Evolutionary conservation across 1,140 invertebrate genomes (phyloP).

Genomic region (Drusus annulatus): DNA sequence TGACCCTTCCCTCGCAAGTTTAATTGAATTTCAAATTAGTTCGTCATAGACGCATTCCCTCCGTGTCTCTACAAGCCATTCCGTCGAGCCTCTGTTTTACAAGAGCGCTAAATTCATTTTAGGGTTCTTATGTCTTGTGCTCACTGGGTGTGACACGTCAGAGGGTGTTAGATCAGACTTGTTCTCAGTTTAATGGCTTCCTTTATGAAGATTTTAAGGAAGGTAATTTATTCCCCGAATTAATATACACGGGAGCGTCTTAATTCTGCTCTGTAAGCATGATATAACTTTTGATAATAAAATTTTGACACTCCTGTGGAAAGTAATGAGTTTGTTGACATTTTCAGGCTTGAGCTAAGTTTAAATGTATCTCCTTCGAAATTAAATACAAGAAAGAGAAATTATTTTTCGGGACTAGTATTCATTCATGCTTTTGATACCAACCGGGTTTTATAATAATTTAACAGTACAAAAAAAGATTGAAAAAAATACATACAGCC

Average conservation of each 20-base stretch:
- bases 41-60: conserved; percentile 54
- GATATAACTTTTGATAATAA: too few relatives aligned
- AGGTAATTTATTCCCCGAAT: conserved; percentile 29
- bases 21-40: conserved; percentile 60
- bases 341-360: too few relatives aligned
- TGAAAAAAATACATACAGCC: too few relatives aligned
- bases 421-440: too few relatives aligned
- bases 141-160: conserved; percentile 20
- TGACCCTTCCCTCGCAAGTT: conserved; percentile 49
- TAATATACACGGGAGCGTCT: conserved; percentile 5
- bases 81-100: conserved; percentile 18
- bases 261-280: neutral
- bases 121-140: conserved; percentile 23
- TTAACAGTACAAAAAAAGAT: too few relatives aligned
- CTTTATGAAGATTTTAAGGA: conserved; percentile 27
- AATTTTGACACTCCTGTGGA: too few relatives aligned
- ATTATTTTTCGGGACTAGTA: too few relatives aligned
- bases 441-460: too few relatives aligned
- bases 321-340: too few relatives aligned
- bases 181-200: conserved; percentile 23
- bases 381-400: too few relatives aligned
- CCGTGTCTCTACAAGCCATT: conserved; percentile 19
- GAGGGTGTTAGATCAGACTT: conserved; percentile 23
- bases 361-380: too few relatives aligned
- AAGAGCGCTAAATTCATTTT: conserved; percentile 17